These are phyloP conservation scores for Forbesichthys agassizii DNA, from an alignment of 2,113 vertebrate genomes.

Conservation along the genomic window DNA sequence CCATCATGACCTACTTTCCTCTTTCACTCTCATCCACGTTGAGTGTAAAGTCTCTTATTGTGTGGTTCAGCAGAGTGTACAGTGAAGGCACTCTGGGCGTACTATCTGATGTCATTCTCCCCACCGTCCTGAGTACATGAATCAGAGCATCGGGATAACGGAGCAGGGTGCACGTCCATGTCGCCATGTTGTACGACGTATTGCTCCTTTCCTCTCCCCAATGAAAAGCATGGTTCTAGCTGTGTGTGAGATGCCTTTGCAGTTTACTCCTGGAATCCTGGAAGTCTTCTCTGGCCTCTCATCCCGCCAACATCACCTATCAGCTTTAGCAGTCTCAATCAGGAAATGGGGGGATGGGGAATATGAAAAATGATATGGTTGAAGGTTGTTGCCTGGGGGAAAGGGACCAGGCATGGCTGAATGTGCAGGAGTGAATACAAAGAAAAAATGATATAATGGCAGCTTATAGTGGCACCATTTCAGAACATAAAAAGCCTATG, in stretches of 20 bases:
- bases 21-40: slow-evolving; percentile 20
- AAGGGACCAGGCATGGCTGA: slow-evolving; percentile 28
- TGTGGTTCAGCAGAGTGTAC: slow-evolving; percentile 69
- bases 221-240: slow-evolving; percentile 3
- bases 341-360: slow-evolving; percentile 1
- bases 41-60: slow-evolving; percentile 58
- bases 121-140: slow-evolving; percentile 39
- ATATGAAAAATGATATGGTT: slow-evolving; percentile 45
- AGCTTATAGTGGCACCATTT: not conserved
- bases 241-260: slow-evolving; percentile 39
- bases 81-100: slow-evolving; percentile 69
- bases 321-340: too few relatives aligned
- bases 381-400: slow-evolving; percentile 53
- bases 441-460: slow-evolving; percentile 23
- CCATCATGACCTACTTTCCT: slow-evolving; percentile 77
- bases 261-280: slow-evolving; percentile 7
- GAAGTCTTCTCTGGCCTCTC: slow-evolving; percentile 9
- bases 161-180: slow-evolving; percentile 24
- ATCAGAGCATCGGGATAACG: slow-evolving; percentile 41
- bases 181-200: slow-evolving; percentile 12
- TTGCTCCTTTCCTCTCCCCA: slow-evolving; percentile 24
- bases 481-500: slow-evolving; percentile 1
- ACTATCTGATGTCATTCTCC: slow-evolving; percentile 36
- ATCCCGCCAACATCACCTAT: not conserved
- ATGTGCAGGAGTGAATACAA: not conserved